Base-by-base conservation (phyloP, 2,888 invertebrate genomes). In the Taenaris catops region DNA sequence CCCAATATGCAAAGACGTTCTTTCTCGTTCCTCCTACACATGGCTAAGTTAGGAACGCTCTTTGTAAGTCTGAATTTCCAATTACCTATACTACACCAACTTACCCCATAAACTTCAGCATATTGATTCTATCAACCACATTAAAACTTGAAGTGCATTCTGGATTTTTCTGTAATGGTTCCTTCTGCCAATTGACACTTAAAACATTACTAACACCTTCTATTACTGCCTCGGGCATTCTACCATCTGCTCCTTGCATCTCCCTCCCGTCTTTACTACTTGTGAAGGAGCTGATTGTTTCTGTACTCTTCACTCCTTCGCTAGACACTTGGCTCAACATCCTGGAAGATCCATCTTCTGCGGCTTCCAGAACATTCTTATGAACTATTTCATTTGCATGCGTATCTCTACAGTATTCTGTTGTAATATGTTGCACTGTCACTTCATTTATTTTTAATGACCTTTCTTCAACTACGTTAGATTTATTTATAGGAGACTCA, bases 101-200 rank as follows among this genome's bases (percentile, higher is more conserved):
- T 72, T 29, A 83, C 83, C 79, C 79, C 70, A 84, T 79, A 46
- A 78, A 83, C 1, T 75, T 65, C 45, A 83, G 51, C 58, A 59
- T 63, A 18, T 80, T 67, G 4, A 83, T 78, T 43, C 63, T 67
- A 1, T 65, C 60, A 2, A 76, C 63, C 0, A 81, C 62, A 32
- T 79, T 70, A 1, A 53, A 48, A 0, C 55, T 51, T 0, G 68
- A 61, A 0, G 68, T 66, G 17, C 56, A 48, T 0, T 67, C 58
- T 1, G 42, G 1, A 1, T 43, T n/a, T 17, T 46, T 52, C 18
- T 49, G 56, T 0, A 53, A 55, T 1, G 54, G 18, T 0, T 55
- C 55, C 0, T 61, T 50, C 5, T 49, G 49, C 61, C 65, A 66
- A 2, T 63, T 61, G 6, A 40, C 23, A 2, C 23, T 26, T 0